These are phyloP conservation scores for Cerastis rubricosa DNA, from an alignment of 2,888 invertebrate genomes.

Conservation along the genomic window DNA sequence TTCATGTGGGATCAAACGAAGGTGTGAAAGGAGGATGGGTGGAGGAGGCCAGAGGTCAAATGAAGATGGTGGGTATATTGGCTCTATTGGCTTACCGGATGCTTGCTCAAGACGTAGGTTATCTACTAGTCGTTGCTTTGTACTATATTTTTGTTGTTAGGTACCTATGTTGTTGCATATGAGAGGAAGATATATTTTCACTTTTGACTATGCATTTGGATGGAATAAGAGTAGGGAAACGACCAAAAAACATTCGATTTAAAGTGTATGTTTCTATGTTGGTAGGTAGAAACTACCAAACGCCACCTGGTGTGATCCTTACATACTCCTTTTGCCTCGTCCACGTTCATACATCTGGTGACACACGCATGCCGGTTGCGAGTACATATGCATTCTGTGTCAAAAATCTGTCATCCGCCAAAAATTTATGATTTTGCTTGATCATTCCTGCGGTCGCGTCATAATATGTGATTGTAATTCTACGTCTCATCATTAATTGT, in stretches of 20 bases:
- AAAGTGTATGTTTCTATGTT: background rate
- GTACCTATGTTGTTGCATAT: constrained; percentile 43
- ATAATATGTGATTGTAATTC: background rate
- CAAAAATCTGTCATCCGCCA: background rate
- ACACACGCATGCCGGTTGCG: background rate
- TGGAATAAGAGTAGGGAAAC: background rate
- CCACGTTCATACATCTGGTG: background rate
- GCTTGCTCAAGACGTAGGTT: constrained; percentile 86
- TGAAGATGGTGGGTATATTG: constrained; percentile 83
- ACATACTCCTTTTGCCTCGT: background rate
- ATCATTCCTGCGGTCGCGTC: background rate
- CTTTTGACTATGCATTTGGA: background rate
- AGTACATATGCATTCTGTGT: background rate
- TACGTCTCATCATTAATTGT: background rate
- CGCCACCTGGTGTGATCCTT: background rate
- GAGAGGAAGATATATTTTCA: background rate
- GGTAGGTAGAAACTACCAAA: no score
- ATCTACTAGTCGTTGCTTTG: constrained; percentile 68
- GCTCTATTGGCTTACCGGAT: constrained; percentile 88
- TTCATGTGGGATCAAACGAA: constrained; percentile 42
- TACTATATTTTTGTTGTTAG: constrained; percentile 65
- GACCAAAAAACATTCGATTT: no score
- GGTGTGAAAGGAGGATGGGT: constrained; percentile 59
- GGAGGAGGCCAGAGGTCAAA: constrained; percentile 71
- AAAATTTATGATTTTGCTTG: background rate